phyloP scores from a whole-genome alignment of 2,888 invertebrate genomes.

The Aethes cnicana region DNA sequence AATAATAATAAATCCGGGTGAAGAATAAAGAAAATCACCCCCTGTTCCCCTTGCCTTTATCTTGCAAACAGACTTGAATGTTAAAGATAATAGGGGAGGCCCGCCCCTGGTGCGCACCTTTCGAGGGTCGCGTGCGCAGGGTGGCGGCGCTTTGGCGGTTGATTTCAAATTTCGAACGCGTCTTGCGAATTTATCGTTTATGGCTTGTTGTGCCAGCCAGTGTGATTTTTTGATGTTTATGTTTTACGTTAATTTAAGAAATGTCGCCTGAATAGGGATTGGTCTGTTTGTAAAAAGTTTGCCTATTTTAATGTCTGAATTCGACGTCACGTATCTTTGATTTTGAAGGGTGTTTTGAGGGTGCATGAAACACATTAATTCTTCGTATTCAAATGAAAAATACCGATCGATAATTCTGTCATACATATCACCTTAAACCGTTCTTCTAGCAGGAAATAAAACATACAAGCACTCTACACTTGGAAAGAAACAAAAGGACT shows the following conservation, averaged over 20 bases:
- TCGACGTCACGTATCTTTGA: not conserved
- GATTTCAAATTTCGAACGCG: conserved; percentile 64
- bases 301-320: not conserved
- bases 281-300: too few relatives aligned
- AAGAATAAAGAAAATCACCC: conserved; percentile 82
- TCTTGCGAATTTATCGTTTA: conserved; percentile 37
- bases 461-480: conserved; percentile 33
- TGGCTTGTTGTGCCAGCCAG: not conserved
- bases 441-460: too few relatives aligned
- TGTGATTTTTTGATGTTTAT: conserved; percentile 41
- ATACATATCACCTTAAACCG: too few relatives aligned
- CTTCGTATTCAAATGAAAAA: too few relatives aligned
- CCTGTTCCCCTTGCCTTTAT: conserved; percentile 79
- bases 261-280: too few relatives aligned
- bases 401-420: too few relatives aligned
- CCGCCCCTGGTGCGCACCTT: conserved; percentile 72
- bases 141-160: conserved; percentile 65
- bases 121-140: conserved; percentile 58
- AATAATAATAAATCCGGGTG: conserved; percentile 82
- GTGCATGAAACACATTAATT: too few relatives aligned
- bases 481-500: not conserved
- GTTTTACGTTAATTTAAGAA: conserved; percentile 24
- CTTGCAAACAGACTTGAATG: conserved; percentile 81
- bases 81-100: conserved; percentile 81
- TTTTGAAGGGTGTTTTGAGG: too few relatives aligned